Base-by-base conservation (phyloP, 2,888 invertebrate genomes). In the Drosophila kambysellisi region DNA sequence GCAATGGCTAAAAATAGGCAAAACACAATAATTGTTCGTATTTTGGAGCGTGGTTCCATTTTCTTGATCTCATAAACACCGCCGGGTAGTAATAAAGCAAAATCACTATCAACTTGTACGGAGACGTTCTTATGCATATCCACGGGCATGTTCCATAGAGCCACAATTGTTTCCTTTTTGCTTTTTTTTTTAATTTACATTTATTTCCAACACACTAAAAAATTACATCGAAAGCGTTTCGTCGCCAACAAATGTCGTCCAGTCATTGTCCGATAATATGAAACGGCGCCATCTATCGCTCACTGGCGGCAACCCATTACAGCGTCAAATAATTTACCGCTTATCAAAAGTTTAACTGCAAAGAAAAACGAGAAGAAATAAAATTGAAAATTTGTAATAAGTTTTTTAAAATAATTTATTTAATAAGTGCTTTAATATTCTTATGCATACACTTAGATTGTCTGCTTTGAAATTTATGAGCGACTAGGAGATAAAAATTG, bases 71-170 rank as follows among this genome's bases (percentile, higher is more conserved):
- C 96, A 94, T 96, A 96, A 87, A 95, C 95, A 94, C 96, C 96
- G 94, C 96, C 95, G 84, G 96, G 96, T 92, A 96, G 94, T 92
- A 96, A 94, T 94, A 96, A 94, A 92, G 96, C 96, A 94, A 96
- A 96, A 95, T 96, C 96, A 95, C 96, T 96, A 95, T 96, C 96
- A 94, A 96, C 96, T 95, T 96, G 96, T 94, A 96, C 96, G 93
- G 96, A 96, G 92, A 96, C 96, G 95, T 96, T 95, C 94, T 95
- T 95, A 94, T 95, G 95, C 95, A 95, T 95, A 92, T 93, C 93
- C 92, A 92, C 89, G 85, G 91, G 91, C 91, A 91, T 91, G 82
- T 89, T 91, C 90, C 86, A 82, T 83, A 73, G 65, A 68, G 58
- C 63, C 68, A 62, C 62, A 57, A n/a, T 25, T 65, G 41, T 76